phyloP scores from a whole-genome alignment of 2,888 invertebrate species.

The Eupithecia abbreviata region DNA sequence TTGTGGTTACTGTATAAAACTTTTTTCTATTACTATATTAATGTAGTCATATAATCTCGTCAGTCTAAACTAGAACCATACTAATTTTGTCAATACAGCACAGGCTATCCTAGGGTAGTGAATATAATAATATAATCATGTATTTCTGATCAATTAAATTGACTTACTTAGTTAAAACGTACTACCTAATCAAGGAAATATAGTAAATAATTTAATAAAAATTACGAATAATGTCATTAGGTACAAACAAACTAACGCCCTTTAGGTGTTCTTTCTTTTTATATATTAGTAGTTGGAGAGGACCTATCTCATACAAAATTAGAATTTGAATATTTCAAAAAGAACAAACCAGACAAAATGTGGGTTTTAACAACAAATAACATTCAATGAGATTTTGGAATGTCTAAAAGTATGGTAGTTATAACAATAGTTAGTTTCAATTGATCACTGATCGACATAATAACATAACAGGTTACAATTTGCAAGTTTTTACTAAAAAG shows the following conservation, averaged over 20 bases:
- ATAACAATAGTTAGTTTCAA: background rate
- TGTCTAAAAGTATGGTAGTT: background rate
- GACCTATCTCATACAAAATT: background rate
- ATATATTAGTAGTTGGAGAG: background rate
- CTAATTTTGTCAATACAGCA: no score
- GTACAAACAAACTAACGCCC: background rate
- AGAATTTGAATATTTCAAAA: no score
- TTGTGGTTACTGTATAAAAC: background rate
- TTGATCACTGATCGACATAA: background rate
- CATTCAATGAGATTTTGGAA: background rate
- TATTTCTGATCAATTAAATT: no score
- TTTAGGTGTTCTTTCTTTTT: background rate
- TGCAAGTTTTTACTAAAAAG: constrained; percentile 58
- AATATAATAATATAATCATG: no score
- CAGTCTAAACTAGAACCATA: no score
- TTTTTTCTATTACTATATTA: no score
- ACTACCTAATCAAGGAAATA: background rate
- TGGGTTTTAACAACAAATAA: no score
- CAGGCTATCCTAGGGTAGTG: no score
- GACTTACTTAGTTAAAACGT: no score
- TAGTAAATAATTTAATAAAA: background rate
- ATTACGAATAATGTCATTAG: background rate
- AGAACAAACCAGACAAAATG: no score
- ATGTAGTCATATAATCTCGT: no score
- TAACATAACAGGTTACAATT: constrained; percentile 60